phyloP scores from a whole-genome alignment of 2,797 vertebrate species.

The Dicrostonyx torquatus region DNA sequence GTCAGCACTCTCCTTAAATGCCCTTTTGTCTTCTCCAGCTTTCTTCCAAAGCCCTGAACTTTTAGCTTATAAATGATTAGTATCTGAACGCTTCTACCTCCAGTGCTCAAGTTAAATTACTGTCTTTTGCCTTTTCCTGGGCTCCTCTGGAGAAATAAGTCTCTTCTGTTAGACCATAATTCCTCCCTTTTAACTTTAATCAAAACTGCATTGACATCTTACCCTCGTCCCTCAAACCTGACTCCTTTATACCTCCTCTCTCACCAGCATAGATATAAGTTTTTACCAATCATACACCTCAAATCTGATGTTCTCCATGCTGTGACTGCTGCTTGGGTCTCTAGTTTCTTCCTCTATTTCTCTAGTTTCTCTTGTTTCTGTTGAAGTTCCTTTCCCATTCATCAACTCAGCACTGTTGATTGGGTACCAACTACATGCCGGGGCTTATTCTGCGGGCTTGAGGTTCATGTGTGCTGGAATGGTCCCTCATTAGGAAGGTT shows the following conservation, averaged over 20 bases:
- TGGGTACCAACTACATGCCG: not conserved
- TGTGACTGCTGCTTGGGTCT: not conserved
- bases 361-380: not conserved
- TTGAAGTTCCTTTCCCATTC: not conserved
- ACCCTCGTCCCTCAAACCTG: constrained; percentile 31
- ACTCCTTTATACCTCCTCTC: constrained; percentile 22
- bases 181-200: constrained; percentile 72
- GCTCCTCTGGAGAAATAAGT: constrained; percentile 69
- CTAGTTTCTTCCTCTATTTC: not conserved
- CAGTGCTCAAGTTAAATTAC: constrained; percentile 66
- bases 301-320: not conserved
- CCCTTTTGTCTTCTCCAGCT: constrained; percentile 67
- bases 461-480: not conserved
- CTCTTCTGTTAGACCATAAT: constrained; percentile 61
- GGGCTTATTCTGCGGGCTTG: not conserved
- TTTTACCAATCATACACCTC: not conserved
- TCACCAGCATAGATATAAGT: not conserved
- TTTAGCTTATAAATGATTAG: constrained; percentile 73
- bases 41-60: constrained; percentile 65
- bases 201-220: constrained; percentile 63
- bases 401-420: not conserved
- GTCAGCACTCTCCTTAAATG: constrained; percentile 72
- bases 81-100: not conserved
- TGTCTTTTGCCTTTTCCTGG: constrained; percentile 62
- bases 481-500: not conserved